Evolutionary conservation across 2,113 vertebrate species (phyloP).

Genomic region (Ictalurus punctatus): DNA sequence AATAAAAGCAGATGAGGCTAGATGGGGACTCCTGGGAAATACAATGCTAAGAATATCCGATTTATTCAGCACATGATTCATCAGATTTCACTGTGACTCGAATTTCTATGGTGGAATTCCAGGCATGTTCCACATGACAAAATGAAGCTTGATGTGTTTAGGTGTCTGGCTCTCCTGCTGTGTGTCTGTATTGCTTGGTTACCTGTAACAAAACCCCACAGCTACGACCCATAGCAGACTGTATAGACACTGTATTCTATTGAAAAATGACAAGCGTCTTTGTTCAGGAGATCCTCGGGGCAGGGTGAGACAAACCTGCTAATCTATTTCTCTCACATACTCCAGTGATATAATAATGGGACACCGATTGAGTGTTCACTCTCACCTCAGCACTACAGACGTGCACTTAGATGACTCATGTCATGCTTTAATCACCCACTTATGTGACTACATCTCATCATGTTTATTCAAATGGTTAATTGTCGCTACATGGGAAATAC

Average conservation of each 20-base stretch:
- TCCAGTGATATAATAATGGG: conserved; percentile 19
- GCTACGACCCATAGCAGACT: conserved; percentile 33
- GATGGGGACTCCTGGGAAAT: not conserved
- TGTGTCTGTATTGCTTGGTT: conserved; percentile 51
- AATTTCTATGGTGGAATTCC: not conserved
- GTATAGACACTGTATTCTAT: conserved; percentile 15
- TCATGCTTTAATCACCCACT: conserved; percentile 14
- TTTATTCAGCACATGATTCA: not conserved
- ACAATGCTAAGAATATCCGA: not conserved
- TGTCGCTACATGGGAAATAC: not conserved
- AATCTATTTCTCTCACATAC: conserved; percentile 6
- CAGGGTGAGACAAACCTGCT: conserved; percentile 30
- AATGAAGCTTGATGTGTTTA: conserved; percentile 4
- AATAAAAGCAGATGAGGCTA: not conserved
- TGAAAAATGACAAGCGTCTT: conserved; percentile 56
- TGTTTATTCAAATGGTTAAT: conserved; percentile 17
- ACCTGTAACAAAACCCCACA: conserved; percentile 44
- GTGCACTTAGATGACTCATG: conserved; percentile 34
- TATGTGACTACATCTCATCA: not conserved
- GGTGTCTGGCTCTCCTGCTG: conserved; percentile 25
- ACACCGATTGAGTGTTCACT: conserved; percentile 17
- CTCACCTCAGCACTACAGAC: conserved; percentile 27
- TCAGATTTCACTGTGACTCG: not conserved
- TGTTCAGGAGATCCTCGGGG: conserved; percentile 56
- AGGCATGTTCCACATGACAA: conserved; percentile 10